Percentiles rank a stretch among this genome's conserved stretches.
These are phyloP conservation scores for Blastobasis adustella DNA, from an alignment of 2,888 invertebrate species.

Conservation along the genomic window DNA sequence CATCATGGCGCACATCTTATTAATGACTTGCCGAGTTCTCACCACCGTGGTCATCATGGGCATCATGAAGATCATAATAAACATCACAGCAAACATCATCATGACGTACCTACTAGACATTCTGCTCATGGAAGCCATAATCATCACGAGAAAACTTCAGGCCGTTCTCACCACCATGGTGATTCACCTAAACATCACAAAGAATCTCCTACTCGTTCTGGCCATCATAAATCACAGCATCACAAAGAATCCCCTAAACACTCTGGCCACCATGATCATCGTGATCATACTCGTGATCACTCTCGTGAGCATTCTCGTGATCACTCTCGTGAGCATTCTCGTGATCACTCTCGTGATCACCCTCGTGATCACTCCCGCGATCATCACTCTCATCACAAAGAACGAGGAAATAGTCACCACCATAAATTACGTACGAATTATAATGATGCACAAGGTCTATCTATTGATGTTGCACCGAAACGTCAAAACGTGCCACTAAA, in stretches of 20 bases:
- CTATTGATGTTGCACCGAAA: too few species aligned
- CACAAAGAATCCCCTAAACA: constrained; percentile 3
- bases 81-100: background rate
- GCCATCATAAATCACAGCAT: background rate
- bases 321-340: constrained; percentile 1
- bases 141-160: background rate
- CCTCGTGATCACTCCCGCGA: too few species aligned
- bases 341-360: background rate
- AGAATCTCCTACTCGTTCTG: background rate
- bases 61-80: too few species aligned
- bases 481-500: too few species aligned
- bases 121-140: background rate
- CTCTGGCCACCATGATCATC: constrained; percentile 13
- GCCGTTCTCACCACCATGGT: background rate
- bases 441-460: too few species aligned
- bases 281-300: background rate
- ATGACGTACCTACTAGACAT: constrained; percentile 3
- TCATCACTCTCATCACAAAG: too few species aligned
- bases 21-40: too few species aligned
- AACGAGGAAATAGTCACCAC: too few species aligned
- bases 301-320: background rate
- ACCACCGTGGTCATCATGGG: too few species aligned
- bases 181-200: background rate
- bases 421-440: too few species aligned
- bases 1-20: too few species aligned